Percentiles rank a stretch among this genome's conserved stretches.
Evolutionary conservation across 2,888 invertebrate genomes (phyloP).

Genomic region (Prenolepis imparis): DNA sequence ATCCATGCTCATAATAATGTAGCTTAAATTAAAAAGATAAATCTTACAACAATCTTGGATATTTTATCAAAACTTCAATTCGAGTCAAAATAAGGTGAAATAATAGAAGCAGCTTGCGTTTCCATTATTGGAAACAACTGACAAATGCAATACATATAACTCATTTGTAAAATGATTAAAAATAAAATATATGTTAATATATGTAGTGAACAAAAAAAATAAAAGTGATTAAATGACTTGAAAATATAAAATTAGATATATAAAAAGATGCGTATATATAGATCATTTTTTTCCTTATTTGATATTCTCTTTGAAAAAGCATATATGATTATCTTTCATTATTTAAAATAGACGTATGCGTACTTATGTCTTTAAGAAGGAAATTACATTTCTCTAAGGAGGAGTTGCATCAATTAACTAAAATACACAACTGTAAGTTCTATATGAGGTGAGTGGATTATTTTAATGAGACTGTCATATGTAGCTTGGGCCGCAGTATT

Average conservation of each 20-base stretch:
- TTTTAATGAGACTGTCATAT: slow-evolving; percentile 63
- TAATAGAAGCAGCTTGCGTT: slow-evolving; percentile 70
- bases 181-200: slow-evolving; percentile 32
- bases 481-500: slow-evolving; percentile 37
- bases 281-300: background rate
- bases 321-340: background rate
- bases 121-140: slow-evolving; percentile 71
- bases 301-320: background rate
- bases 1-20: slow-evolving; percentile 46
- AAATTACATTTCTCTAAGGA: slow-evolving; percentile 66
- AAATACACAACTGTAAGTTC: slow-evolving; percentile 79
- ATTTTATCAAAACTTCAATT: slow-evolving; percentile 39
- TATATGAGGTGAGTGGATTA: slow-evolving; percentile 66
- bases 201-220: slow-evolving; percentile 44
- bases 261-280: background rate
- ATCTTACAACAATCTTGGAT: slow-evolving; percentile 37
- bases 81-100: slow-evolving; percentile 69
- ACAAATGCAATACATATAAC: slow-evolving; percentile 58
- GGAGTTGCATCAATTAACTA: slow-evolving; percentile 65
- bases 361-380: slow-evolving; percentile 60
- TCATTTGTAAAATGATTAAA: slow-evolving; percentile 66
- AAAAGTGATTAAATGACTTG: background rate
- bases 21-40: slow-evolving; percentile 33
- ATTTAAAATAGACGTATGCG: slow-evolving; percentile 41
- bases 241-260: background rate